Evolutionary conservation across 1,140 invertebrate species (phyloP), one percentile per base, ranked within the genome.

Genomic region (Drosophila burlai): DNA sequence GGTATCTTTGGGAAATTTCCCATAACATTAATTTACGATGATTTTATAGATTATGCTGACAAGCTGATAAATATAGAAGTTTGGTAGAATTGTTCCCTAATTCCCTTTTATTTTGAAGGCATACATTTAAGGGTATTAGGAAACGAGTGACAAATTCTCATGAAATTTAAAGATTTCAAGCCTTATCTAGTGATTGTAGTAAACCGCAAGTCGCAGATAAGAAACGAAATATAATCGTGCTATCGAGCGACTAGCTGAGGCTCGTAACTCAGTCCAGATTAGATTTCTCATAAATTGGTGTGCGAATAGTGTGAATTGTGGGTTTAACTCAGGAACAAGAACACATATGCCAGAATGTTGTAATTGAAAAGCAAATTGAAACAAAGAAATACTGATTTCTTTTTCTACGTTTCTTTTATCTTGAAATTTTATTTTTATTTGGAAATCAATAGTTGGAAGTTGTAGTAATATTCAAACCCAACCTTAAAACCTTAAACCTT

Each of bases 261-360:
- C 40, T 69, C 47, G 29, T 77, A 77, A 62, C 52, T 78, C 45
- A 71, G 58, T 34, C 11, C 10, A 29, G 80, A 86, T 82, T 57
- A 82, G 83, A 86, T 83, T 64, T 47, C 13, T 5, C 18, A 8
- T 2, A 34, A 13, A 24, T 34, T 47, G 5, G 9, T 29, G 26
- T 42, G 42, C 26, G 5, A 31, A 18, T 18, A 31, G 26, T 57
- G 16, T 31, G 31, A 55, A 58, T n/a, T 64, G 31, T 21, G 18
- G 34, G 1, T 36, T 55, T 10, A 16, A 55, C 15, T 24, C 7
- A 3, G 5, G 4, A 55, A 10, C 9, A 15, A 36, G 3, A 54
- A 54, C 4, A 21, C 2, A 11, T 18, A 26, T 9, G 1, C 16
- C 2, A 11, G 15, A 29, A 50, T n/a, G 11, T 24, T n/a, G 15